These are phyloP conservation scores for Siphlonurus alternatus DNA, from an alignment of 2,888 invertebrate species.

Conservation along the genomic window DNA sequence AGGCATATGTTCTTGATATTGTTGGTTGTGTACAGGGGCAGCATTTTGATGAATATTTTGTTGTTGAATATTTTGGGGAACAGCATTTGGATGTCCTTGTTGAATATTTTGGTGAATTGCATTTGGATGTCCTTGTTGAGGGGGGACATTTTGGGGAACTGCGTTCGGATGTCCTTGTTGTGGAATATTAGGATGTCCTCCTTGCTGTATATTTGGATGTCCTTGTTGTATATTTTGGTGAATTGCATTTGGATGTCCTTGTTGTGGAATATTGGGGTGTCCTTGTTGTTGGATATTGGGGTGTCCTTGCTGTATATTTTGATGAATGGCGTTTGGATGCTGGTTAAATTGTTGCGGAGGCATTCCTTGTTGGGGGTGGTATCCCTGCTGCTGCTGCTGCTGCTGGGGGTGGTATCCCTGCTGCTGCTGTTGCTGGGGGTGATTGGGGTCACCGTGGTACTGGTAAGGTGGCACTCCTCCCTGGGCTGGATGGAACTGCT, in stretches of 20 bases:
- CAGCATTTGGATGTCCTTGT: conserved; percentile 8
- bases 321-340: conserved; percentile 15
- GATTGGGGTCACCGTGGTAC: conserved; percentile 8
- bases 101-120: conserved; percentile 13
- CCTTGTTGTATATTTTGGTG: too few species aligned
- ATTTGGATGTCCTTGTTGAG: conserved; percentile 13
- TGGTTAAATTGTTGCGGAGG: conserved; percentile 16
- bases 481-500: conserved; percentile 16
- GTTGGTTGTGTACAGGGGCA: neutral
- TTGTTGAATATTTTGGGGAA: conserved; percentile 9
- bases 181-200: conserved; percentile 11
- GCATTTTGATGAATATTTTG: neutral
- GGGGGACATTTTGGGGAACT: conserved; percentile 11
- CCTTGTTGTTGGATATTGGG: too few species aligned
- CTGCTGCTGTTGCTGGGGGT: conserved; percentile 10
- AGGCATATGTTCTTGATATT: too few species aligned
- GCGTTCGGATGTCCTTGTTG: conserved; percentile 15
- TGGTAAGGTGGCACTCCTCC: conserved; percentile 11
- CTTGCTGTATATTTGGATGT: too few species aligned
- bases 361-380: conserved; percentile 11
- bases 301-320: too few species aligned
- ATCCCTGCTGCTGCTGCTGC: conserved; percentile 14
- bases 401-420: conserved; percentile 12
- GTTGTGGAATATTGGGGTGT: conserved; percentile 14
- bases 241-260: conserved; percentile 15